Base-by-base conservation (phyloP, 2,888 invertebrate genomes). In the Hyppa rectilinea region DNA sequence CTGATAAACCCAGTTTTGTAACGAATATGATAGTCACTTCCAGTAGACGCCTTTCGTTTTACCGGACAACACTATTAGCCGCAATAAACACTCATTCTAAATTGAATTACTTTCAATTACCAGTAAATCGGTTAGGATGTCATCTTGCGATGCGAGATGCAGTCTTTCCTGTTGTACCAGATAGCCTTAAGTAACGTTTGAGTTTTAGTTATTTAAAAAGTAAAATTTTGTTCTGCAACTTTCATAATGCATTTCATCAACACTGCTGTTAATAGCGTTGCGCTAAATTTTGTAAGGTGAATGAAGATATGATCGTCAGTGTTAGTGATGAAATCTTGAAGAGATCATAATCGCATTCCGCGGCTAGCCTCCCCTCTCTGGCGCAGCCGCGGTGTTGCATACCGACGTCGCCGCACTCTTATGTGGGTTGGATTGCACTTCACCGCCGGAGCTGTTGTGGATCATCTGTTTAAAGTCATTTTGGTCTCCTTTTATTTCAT, bases 321-420 rank as follows among this genome's bases (percentile, higher is more conserved):
- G 89, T 82, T 83, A 84, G 86, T 92, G 90, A 88, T 91, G 92
- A 92, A 93, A 93, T 90, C 86, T 87, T 87, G 86, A 88, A 87
- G 87, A 89, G 90, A 90, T 90, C n/a, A 88, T 91, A 92, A 93
- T 93, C 89, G 89, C 91, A 93, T 93, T 93, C 93, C 90, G 92
- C 92, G 91, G 91, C 91, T 83, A 87, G 87, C 84, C 87, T 85
- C 90, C 90, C 88, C 92, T 87, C 87, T 81, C 77, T 68, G 71
- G 71, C 56, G 29, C 36, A 64, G 75, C 34, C 67, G 76, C 82
- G 77, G 78, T 85, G 86, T 89, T 90, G 89, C 90, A 89, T 87
- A 87, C 86, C 86, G 84, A 84, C 85, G 86, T 76, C 82, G 85
- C 83, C 80, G 80, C 82, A 82, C 81, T 88, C 84, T 83, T 82